Evolutionary conservation across 2,888 invertebrate genomes (phyloP).

Genomic region (Leptarthrus brevirostris): DNA sequence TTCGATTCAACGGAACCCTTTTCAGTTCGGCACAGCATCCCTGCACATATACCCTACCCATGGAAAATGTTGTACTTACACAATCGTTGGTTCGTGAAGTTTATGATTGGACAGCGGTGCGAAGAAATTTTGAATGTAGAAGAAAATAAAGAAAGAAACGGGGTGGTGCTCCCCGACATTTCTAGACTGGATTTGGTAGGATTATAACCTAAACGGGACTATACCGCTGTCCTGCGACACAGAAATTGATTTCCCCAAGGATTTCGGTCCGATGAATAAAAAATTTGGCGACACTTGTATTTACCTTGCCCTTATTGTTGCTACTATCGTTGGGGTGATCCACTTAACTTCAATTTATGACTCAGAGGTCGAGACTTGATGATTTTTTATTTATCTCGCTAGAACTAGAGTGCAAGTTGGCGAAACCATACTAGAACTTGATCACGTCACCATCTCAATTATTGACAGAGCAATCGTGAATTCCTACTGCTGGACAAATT

Average conservation of each 20-base stretch:
- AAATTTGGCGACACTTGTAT: slow-evolving; percentile 52
- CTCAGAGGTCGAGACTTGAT: slow-evolving; percentile 31
- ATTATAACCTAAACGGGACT: slow-evolving; percentile 37
- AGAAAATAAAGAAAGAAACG: slow-evolving; percentile 17
- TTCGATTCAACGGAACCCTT: slow-evolving; percentile 7
- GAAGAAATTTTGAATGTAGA: slow-evolving; percentile 14
- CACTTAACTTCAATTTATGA: slow-evolving; percentile 46
- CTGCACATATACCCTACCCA: background rate
- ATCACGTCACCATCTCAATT: slow-evolving; percentile 47
- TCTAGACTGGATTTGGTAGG: background rate
- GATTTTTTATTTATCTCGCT: slow-evolving; percentile 45
- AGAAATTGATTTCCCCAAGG: slow-evolving; percentile 54
- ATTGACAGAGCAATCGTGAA: slow-evolving; percentile 31
- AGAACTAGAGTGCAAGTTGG: background rate
- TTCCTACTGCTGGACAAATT: slow-evolving; percentile 16
- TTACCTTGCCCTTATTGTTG: slow-evolving; percentile 40
- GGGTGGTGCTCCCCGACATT: background rate
- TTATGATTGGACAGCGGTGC: slow-evolving; percentile 31
- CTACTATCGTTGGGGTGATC: slow-evolving; percentile 33
- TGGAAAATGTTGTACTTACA: background rate
- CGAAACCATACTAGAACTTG: background rate
- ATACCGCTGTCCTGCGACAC: slow-evolving; percentile 47
- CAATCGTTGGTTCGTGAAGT: background rate
- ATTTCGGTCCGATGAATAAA: slow-evolving; percentile 53
- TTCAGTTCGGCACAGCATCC: background rate